Percentiles rank a stretch among this genome's conserved stretches.
Conservation (phyloP, 2,888 invertebrate species). For the Epinotia demarniana region DNA sequence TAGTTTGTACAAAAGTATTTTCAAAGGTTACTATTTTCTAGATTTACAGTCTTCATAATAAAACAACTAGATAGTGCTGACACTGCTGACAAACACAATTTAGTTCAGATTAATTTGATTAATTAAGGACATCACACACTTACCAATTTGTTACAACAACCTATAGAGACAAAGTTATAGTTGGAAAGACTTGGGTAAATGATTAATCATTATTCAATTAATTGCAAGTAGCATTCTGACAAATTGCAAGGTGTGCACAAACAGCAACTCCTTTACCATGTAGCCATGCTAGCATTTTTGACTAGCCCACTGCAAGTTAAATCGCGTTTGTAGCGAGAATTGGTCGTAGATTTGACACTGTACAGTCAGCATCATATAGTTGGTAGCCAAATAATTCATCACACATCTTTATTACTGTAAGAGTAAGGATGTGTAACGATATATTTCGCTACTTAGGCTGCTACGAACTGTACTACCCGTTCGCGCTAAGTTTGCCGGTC, state of each 20-base stretch:
- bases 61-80: conserved; percentile 1
- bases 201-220: too few relatives aligned
- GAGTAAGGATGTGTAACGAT: too few relatives aligned
- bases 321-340: background rate
- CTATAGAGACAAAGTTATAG: too few relatives aligned
- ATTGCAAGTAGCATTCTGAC: too few relatives aligned
- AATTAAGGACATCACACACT: background rate
- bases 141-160: too few relatives aligned
- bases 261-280: background rate
- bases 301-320: background rate
- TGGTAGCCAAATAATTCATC: too few relatives aligned
- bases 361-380: too few relatives aligned
- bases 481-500: too few relatives aligned
- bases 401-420: too few relatives aligned
- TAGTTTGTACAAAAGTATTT: conserved; percentile 32
- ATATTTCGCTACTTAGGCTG: too few relatives aligned
- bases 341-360: background rate
- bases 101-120: background rate
- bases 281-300: background rate
- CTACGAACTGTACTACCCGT: too few relatives aligned
- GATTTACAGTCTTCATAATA: conserved; percentile 31
- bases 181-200: too few relatives aligned
- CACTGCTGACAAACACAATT: background rate
- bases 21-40: conserved; percentile 23
- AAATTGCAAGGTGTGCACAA: background rate